Evolutionary conservation across 2,888 invertebrate genomes (phyloP), one percentile per base, ranked within the genome.

Genomic region (Apotomis capreana): DNA sequence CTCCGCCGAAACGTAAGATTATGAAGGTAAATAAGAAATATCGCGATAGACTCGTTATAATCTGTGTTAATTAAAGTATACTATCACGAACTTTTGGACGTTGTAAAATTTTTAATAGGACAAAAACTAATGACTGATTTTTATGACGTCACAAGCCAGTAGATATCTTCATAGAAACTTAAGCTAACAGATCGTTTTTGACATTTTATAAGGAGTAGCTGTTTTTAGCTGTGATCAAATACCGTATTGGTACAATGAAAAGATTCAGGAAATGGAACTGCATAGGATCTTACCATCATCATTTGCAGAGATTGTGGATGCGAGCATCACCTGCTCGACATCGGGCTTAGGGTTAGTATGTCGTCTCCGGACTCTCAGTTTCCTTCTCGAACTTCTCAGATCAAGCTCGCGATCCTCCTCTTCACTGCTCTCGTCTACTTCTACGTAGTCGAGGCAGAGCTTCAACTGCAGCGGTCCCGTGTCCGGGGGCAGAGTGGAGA

Each of bases 401-500:
- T 90, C 89, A 58, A 86, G 68, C 76, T 91, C 89, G 3, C 85
- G 80, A 46, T 90, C 88, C 74, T 93, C 94, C 26, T 94, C 94
- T 13, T 93, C 94, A 69, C 92, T 94, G 72, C 93, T 93, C 15
- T 88, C 89, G 68, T 87, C 88, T 0, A 91, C 90, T 79, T 92
- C 91, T 0, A 93, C 92, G 75, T 93, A 94, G 75, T 93, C 92
- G 60, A 91, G 81, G 71, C 92, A 92, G 1, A 92, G 80, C 74
- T 92, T 91, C 5, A 91, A 77, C 40, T 87, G 86, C 70, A 92
- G 86, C 8, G 90, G 90, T 74, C 90, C 91, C 4, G 88, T 87
- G 52, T 92, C 88, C 3, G 94, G 94, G 5, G 94, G 92, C 0
- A 94, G 84, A 70, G 93, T 94, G 0, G 94, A 94, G n/a, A 96